phyloP scores from a whole-genome alignment of 1,140 invertebrate species.

The Rhopalosiphum maidis region DNA sequence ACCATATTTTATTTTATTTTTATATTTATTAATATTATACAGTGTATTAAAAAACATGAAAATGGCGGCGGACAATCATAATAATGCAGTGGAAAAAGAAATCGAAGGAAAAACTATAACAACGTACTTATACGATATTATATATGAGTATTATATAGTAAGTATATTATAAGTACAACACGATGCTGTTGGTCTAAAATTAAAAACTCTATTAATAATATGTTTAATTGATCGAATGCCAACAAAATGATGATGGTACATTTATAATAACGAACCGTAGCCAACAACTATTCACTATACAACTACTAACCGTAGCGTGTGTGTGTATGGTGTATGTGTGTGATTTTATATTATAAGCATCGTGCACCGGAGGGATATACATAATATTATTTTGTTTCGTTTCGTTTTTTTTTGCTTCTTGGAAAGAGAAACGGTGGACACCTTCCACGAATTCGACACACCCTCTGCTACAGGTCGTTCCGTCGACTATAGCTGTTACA shows the following conservation, averaged over 20 bases:
- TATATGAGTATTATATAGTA: not conserved
- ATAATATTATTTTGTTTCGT: conserved; percentile 33
- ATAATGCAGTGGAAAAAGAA: not conserved
- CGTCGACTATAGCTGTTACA: not conserved
- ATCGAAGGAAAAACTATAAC: conserved; percentile 20
- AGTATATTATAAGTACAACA: conserved; percentile 14
- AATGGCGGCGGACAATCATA: conserved; percentile 42
- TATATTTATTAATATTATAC: conserved; percentile 33
- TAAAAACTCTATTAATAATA: conserved; percentile 55
- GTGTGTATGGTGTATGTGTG: not conserved
- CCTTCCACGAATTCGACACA: conserved; percentile 51
- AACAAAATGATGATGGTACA: conserved; percentile 52
- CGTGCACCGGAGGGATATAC: conserved; percentile 17
- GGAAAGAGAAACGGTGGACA: conserved; percentile 21
- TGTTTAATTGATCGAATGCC: conserved; percentile 53
- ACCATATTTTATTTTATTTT: conserved; percentile 43
- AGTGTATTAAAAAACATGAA: conserved; percentile 17
- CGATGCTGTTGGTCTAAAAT: conserved; percentile 46
- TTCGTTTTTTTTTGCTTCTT: conserved; percentile 18
- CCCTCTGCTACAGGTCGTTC: conserved; percentile 9
- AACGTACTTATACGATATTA: not conserved
- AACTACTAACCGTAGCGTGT: not conserved
- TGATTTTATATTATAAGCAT: conserved; percentile 34
- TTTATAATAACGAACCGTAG: conserved; percentile 54
- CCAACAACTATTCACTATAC: conserved; percentile 36